A percentile compares a stretch with the other conserved stretches of the same genome.
These are phyloP conservation scores for Brachionichthys hirsutus DNA, from an alignment of 2,113 vertebrate genomes.

Conservation along the genomic window DNA sequence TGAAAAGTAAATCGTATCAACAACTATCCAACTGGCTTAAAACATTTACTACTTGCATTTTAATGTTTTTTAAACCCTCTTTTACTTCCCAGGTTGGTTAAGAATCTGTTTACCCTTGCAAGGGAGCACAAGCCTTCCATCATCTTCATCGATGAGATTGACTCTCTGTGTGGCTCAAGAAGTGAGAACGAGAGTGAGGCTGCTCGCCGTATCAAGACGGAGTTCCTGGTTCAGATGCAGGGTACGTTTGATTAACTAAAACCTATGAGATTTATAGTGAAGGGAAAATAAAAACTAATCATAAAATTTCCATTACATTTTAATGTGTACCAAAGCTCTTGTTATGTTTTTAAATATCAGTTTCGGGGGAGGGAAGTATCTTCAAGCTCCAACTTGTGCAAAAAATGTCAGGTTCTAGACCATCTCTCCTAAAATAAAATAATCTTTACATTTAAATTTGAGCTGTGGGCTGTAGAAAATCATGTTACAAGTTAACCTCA, in stretches of 20 bases:
- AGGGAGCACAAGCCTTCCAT: conserved; percentile 96
- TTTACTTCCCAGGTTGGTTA: conserved; percentile 84
- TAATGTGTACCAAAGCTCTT: neutral
- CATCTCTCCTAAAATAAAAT: too few species aligned
- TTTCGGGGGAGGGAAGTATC: too few species aligned
- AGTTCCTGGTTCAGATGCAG: conserved; percentile 98
- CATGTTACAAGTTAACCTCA: too few species aligned
- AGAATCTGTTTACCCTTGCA: conserved; percentile 93
- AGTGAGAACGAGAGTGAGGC: conserved; percentile 98
- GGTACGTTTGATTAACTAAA: conserved; percentile 69
- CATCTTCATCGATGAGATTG: conserved; percentile 98
- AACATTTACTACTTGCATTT: too few species aligned
- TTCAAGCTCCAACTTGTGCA: too few species aligned
- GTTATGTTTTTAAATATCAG: neutral
- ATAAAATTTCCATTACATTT: neutral
- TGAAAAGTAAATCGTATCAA: conserved; percentile 86
- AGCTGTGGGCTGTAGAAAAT: neutral
- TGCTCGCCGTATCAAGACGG: conserved; percentile 94
- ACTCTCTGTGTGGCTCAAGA: conserved; percentile 94
- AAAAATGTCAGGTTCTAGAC: too few species aligned
- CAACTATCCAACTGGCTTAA: too few species aligned
- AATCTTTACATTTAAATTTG: neutral
- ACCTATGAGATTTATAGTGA: neutral
- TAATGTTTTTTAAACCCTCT: too few species aligned
- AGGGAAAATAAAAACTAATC: neutral